Conservation (phyloP, 2,888 invertebrate species). For the Amphipoea lucens region DNA sequence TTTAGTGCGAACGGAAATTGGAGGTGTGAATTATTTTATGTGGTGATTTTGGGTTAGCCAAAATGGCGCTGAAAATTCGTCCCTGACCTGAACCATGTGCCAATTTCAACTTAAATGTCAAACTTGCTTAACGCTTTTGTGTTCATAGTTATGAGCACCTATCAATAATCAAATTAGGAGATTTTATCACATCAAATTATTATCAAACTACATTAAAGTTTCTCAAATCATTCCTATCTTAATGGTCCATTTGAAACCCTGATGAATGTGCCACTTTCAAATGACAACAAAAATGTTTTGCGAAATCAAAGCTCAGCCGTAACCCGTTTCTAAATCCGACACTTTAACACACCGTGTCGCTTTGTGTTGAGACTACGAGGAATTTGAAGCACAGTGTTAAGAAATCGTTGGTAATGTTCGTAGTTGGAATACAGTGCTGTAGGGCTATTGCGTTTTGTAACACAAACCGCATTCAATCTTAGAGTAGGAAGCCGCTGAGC, state of each 20-base stretch:
- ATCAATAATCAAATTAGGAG: slow-evolving; percentile 55
- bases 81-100: neutral
- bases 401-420: slow-evolving; percentile 55
- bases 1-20: neutral
- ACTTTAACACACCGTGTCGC: slow-evolving; percentile 43
- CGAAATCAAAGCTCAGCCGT: slow-evolving; percentile 60
- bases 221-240: slow-evolving; percentile 43
- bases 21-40: neutral
- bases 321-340: slow-evolving; percentile 55
- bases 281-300: slow-evolving; percentile 65
- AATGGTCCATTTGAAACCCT: slow-evolving; percentile 58
- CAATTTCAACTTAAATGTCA: slow-evolving; percentile 28
- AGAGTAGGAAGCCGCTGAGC: slow-evolving; percentile 81
- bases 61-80: slow-evolving; percentile 10
- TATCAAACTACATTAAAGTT: slow-evolving; percentile 48
- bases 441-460: slow-evolving; percentile 78
- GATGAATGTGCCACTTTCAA: slow-evolving; percentile 60
- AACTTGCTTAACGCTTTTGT: slow-evolving; percentile 28
- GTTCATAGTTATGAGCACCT: slow-evolving; percentile 2
- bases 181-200: slow-evolving; percentile 48
- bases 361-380: slow-evolving; percentile 37
- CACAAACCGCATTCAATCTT: slow-evolving; percentile 85
- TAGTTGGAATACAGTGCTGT: slow-evolving; percentile 64
- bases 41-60: neutral
- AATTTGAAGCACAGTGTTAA: slow-evolving; percentile 57